phyloP scores from a whole-genome alignment of 37 sponge, comb jelly and placozoan species.

The Diacarnus erythraeanus region DNA sequence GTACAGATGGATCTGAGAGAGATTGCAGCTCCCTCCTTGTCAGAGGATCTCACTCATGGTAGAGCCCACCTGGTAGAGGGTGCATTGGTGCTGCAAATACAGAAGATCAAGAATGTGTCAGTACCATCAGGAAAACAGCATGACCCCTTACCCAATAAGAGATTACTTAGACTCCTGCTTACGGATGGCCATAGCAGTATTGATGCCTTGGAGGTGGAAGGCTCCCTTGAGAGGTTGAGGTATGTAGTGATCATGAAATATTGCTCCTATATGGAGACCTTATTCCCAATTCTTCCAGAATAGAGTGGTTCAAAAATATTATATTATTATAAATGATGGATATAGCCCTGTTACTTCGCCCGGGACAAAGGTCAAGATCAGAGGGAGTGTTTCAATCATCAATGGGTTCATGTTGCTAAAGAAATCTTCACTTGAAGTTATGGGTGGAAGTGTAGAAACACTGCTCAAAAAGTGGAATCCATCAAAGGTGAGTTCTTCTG shows the following conservation, averaged over 20 bases:
- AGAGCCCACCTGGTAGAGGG: conserved; percentile 20
- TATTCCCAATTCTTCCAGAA: neutral
- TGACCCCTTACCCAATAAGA: neutral
- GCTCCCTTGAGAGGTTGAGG: conserved; percentile 36
- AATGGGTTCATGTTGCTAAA: conserved; percentile 69
- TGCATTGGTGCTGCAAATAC: conserved; percentile 72
- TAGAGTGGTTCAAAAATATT: too few relatives aligned
- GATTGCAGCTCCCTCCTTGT: conserved; percentile 24
- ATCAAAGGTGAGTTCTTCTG: conserved; percentile 16
- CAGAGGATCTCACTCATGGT: conserved; percentile 1
- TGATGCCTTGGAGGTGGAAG: conserved; percentile 64
- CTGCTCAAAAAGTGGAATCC: conserved; percentile 58
- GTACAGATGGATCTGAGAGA: conserved; percentile 42
- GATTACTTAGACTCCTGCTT: conserved; percentile 62
- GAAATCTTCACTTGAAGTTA: conserved; percentile 21
- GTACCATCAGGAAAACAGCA: conserved; percentile 54
- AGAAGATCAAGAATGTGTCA: conserved; percentile 65
- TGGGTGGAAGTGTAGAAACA: conserved; percentile 63
- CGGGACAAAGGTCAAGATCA: conserved; percentile 74
- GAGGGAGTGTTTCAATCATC: conserved; percentile 17
- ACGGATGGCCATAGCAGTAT: conserved; percentile 66
- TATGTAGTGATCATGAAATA: neutral
- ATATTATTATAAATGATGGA: neutral
- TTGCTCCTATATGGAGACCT: too few relatives aligned
- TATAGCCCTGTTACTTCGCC: conserved; percentile 53